phyloP scores from a whole-genome alignment of 2,797 vertebrate genomes.

The Rhinogobio ventralis region DNA sequence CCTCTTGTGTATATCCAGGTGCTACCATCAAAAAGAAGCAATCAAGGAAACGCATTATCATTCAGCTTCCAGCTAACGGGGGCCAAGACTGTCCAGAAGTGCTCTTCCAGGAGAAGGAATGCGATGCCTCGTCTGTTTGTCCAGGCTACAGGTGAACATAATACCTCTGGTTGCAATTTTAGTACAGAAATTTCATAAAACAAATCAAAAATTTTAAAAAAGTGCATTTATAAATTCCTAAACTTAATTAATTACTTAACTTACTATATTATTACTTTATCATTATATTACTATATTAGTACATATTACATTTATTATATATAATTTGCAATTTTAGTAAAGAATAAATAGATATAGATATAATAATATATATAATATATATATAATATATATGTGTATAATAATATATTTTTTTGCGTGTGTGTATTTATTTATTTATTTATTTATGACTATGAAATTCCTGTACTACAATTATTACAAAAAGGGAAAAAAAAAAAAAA shows the following conservation, averaged over 20 bases:
- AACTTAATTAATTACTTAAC: neutral
- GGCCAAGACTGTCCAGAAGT: slow-evolving; percentile 92
- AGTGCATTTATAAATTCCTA: neutral
- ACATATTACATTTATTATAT: neutral
- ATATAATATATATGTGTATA: too few species aligned
- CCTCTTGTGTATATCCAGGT: slow-evolving; percentile 58
- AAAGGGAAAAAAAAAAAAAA: too few species aligned
- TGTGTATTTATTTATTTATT: too few species aligned
- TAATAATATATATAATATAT: too few species aligned
- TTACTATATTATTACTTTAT: neutral
- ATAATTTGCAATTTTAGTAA: neutral
- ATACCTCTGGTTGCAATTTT: neutral
- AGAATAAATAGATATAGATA: neutral
- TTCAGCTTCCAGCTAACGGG: slow-evolving; percentile 90
- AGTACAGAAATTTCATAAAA: neutral
- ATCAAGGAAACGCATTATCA: slow-evolving; percentile 85
- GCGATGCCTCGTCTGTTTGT: slow-evolving; percentile 83
- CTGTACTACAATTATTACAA: too few species aligned
- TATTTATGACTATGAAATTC: too few species aligned
- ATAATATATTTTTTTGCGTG: too few species aligned
- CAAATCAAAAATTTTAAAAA: neutral
- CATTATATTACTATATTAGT: neutral
- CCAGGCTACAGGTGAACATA: slow-evolving; percentile 86
- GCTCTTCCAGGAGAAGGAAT: slow-evolving; percentile 90
- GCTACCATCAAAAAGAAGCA: slow-evolving; percentile 81